A percentile compares a stretch with the other conserved stretches of the same genome.
phyloP scores from a whole-genome alignment of 2,797 vertebrate species.

The Catamblyrhynchus diadema region DNA sequence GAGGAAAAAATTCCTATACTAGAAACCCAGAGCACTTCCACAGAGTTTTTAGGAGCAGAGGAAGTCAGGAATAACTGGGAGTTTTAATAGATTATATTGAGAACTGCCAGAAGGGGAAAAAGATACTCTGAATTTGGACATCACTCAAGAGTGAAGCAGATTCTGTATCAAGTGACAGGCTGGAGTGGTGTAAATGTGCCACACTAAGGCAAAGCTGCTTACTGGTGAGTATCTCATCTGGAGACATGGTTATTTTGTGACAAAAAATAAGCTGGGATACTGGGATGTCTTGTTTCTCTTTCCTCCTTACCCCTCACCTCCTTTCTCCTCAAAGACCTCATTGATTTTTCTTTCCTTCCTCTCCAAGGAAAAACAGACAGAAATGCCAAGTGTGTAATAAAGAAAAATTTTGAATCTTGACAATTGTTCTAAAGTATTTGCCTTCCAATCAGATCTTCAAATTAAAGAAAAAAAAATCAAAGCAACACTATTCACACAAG shows the following conservation, averaged over 20 bases:
- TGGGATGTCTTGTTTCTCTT: background rate
- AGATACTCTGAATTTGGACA: background rate
- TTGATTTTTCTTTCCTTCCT: background rate
- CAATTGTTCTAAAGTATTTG: background rate
- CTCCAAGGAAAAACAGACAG: background rate
- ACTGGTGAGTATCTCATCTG: background rate
- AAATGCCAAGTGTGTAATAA: background rate
- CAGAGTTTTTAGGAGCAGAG: background rate
- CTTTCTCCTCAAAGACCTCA: background rate
- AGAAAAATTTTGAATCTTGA: background rate
- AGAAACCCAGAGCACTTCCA: background rate
- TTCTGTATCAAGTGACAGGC: background rate
- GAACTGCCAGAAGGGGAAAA: background rate
- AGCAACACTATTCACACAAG: background rate
- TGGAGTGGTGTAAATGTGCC: background rate
- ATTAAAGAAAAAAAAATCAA: background rate
- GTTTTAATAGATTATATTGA: background rate
- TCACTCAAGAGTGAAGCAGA: rapidly evolving
- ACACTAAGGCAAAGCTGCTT: background rate
- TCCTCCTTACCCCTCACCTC: background rate
- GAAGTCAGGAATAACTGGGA: background rate
- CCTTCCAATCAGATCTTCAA: background rate
- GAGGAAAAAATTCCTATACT: background rate
- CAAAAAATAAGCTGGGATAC: rapidly evolving
- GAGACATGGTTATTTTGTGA: background rate